These are phyloP conservation scores for Lacanobia wlatinum DNA, from an alignment of 2,888 invertebrate genomes.

Conservation along the genomic window DNA sequence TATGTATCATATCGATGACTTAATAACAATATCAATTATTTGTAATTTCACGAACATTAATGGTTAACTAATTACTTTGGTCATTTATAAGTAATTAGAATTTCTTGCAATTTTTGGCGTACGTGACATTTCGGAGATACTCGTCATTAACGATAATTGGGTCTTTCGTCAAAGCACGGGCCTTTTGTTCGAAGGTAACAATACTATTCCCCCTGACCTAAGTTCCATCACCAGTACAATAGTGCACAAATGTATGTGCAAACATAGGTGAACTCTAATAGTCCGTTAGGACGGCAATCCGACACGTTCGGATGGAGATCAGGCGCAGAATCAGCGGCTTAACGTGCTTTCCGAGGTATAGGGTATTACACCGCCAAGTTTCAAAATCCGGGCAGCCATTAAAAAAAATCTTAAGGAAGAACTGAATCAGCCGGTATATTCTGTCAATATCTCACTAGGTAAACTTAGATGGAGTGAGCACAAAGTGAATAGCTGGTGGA, in stretches of 20 bases:
- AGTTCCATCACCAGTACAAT: not conserved
- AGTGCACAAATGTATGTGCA: too few species aligned
- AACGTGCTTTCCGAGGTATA: too few species aligned
- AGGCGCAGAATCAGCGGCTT: too few species aligned
- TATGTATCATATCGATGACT: not conserved
- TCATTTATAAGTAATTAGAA: slow-evolving; percentile 6
- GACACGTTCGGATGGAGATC: not conserved
- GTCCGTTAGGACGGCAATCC: not conserved
- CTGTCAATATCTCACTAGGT: too few species aligned
- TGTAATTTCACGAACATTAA: slow-evolving; percentile 17
- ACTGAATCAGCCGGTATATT: too few species aligned
- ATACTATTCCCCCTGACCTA: too few species aligned
- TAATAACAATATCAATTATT: not conserved
- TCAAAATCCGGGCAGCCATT: too few species aligned
- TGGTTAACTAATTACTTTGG: slow-evolving; percentile 26
- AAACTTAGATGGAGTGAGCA: too few species aligned
- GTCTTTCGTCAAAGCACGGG: not conserved
- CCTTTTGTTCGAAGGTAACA: not conserved
- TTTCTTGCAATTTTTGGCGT: slow-evolving; percentile 23
- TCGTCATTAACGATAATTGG: slow-evolving; percentile 2
- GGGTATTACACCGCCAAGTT: too few species aligned
- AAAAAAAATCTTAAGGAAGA: too few species aligned
- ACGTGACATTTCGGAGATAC: slow-evolving; percentile 26
- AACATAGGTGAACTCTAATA: too few species aligned
- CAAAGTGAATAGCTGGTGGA: too few species aligned